phyloP scores from a whole-genome alignment of 2,113 vertebrate genomes.

The Microcebus murinus region DNA sequence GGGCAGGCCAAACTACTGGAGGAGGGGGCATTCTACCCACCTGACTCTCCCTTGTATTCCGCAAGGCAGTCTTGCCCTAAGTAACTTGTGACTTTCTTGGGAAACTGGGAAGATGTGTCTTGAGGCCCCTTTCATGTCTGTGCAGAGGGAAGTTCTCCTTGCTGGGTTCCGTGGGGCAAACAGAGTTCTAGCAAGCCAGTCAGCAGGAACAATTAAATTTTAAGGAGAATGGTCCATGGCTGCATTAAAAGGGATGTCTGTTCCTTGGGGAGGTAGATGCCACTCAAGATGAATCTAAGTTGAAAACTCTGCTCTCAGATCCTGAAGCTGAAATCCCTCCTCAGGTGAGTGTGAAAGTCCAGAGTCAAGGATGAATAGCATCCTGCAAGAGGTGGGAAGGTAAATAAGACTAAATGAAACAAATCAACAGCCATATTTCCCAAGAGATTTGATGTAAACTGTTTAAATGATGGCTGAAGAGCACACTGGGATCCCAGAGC shows the following conservation, averaged over 20 bases:
- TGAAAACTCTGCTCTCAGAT: neutral
- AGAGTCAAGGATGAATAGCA: neutral
- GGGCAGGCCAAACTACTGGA: too few relatives aligned
- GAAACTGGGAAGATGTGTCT: neutral
- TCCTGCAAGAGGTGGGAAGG: neutral
- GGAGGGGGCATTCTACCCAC: neutral
- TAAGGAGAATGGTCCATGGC: neutral
- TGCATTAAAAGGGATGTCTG: neutral
- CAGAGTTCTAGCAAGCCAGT: neutral
- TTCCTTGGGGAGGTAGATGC: neutral
- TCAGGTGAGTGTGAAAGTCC: neutral
- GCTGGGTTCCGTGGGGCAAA: neutral
- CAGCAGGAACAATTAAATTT: neutral
- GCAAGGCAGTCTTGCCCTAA: neutral
- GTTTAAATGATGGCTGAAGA: neutral
- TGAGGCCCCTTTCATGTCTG: neutral
- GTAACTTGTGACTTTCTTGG: fast-evolving
- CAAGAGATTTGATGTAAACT: neutral
- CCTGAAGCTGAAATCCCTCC: neutral
- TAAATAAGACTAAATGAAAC: neutral
- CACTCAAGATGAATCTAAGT: neutral
- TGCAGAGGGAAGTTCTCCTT: neutral
- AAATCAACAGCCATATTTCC: neutral
- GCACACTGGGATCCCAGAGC: neutral
- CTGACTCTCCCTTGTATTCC: neutral